Percentiles rank a stretch among this genome's conserved stretches.
Evolutionary conservation across 2,888 invertebrate species (phyloP).

Genomic region (Podabrus alpinus): DNA sequence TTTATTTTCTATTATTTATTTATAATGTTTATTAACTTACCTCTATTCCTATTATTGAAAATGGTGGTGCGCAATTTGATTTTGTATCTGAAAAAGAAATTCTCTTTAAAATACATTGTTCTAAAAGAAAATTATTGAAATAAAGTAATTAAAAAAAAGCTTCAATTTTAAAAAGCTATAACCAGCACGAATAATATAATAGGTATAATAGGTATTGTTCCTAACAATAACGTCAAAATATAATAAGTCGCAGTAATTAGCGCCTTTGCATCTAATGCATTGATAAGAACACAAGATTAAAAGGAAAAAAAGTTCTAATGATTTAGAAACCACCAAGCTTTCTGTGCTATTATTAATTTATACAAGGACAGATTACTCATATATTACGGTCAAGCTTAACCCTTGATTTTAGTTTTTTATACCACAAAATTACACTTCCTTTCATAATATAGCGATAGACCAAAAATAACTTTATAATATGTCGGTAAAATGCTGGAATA

Average conservation of each 20-base stretch:
- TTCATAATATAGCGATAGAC: no score
- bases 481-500: no score
- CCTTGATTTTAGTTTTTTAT: no score
- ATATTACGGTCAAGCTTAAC: neutral
- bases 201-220: neutral
- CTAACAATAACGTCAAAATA: neutral
- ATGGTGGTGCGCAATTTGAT: neutral
- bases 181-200: neutral
- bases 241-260: neutral
- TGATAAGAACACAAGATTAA: neutral
- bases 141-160: neutral
- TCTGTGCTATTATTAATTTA: neutral
- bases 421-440: no score
- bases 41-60: constrained; percentile 2
- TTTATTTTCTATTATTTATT: no score
- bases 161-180: neutral
- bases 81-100: constrained; percentile 9
- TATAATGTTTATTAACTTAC: neutral
- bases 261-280: neutral
- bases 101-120: neutral
- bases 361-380: neutral
- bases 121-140: neutral
- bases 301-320: neutral
- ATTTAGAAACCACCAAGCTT: neutral
- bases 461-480: no score